Conservation (phyloP, 2,888 invertebrate species). For the Erebia ligea region DNA sequence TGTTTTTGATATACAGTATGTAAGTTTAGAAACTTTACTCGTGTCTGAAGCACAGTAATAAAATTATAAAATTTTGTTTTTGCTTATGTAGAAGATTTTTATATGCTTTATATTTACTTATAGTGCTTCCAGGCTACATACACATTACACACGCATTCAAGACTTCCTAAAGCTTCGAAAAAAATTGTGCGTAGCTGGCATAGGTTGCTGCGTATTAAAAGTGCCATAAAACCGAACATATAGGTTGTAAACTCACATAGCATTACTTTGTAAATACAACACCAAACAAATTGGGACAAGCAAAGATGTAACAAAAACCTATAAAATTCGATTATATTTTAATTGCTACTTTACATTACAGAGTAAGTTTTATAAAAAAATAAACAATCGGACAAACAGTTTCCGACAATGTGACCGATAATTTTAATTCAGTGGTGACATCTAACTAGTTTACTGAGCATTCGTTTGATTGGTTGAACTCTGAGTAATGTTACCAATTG, state of each 20-base stretch:
- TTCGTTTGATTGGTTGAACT: slow-evolving; percentile 25
- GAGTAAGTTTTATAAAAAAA: slow-evolving; percentile 12
- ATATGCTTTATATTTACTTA: too few relatives aligned
- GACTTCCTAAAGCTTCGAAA: neutral
- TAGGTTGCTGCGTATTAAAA: neutral
- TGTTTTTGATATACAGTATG: too few relatives aligned
- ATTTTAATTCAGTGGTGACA: slow-evolving; percentile 40
- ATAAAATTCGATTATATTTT: slow-evolving; percentile 4
- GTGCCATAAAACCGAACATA: neutral
- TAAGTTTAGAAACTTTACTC: too few relatives aligned
- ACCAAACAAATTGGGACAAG: slow-evolving; percentile 12
- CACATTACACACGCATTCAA: neutral
- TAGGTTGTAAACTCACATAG: neutral
- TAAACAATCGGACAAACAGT: slow-evolving; percentile 8
- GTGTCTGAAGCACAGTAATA: too few relatives aligned
- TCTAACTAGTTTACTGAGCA: slow-evolving; percentile 36
- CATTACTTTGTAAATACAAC: too few relatives aligned
- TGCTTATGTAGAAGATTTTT: too few relatives aligned
- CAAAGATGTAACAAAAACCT: neutral
- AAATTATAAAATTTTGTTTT: neutral
- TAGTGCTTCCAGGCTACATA: too few relatives aligned
- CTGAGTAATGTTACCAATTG: slow-evolving; percentile 69
- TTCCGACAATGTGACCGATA: slow-evolving; percentile 36
- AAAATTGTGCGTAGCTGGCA: neutral
- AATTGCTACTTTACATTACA: slow-evolving; percentile 24